Base-by-base conservation (phyloP, 2,797 vertebrate species). In the Urocyon cinereoargenteus region DNA sequence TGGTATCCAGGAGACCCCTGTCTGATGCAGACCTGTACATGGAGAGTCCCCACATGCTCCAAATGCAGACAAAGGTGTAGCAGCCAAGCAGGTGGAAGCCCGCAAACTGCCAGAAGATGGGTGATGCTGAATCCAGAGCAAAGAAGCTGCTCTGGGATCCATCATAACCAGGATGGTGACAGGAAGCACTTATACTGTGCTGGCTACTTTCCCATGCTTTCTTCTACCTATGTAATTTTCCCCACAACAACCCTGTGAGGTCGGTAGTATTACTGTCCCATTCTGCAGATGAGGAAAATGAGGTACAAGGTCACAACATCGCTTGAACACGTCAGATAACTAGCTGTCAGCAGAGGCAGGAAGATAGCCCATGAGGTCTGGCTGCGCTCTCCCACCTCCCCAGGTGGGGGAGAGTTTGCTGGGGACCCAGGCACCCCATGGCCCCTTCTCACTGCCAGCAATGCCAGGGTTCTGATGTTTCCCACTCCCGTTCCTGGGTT, bases 181-280 rank as follows among this genome's bases (percentile, higher is more conserved):
- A 64, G 34, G 26, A 40, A n/a, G 59, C 19, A 5, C 2, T 13
- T 18, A 13, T 0, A 40, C 3, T 3, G 49, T 2, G 0, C 49
- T 77, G 16, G 90, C 57, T 40, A 13, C 64, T 10, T 66, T 31
- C 49, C 61, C 4, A 8, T 2, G 49, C 49, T 11, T 3, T 53
- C 7, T 18, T n/a, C 81, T 51, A n/a, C n/a, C 75, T 8, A 0
- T 36, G 73, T n/a, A 12, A 26, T 1, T 66, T 72, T 57, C 83
- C 18, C 31, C 24, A 15, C 3, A 0, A 3, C 15, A 6, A 53
- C 59, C 34, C 34, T 26, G 59, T 2, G 82, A 66, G 70, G 91
- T 75, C 34, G 51, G 1, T 2, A 31, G 11, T 40, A 75, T 21
- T 9, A 66, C 28, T 2, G 36, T 57, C n/a, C 28, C 4, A 16